Percentiles rank a stretch among this genome's conserved stretches.
Conservation (phyloP, 2,113 vertebrate genomes). For the Noturus placidus region DNA sequence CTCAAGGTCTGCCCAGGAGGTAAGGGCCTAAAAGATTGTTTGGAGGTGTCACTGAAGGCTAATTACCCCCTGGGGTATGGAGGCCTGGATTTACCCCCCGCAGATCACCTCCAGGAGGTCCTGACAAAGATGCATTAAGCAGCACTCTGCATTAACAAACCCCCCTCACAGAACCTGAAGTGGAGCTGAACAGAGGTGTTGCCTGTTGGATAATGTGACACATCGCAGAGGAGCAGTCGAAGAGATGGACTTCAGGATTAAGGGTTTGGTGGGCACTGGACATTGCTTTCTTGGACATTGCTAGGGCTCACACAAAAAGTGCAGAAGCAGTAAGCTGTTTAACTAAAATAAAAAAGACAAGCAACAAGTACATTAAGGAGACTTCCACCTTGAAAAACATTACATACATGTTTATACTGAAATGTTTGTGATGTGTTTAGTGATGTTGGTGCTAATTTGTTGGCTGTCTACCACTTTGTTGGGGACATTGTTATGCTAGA, state of each 20-base stretch:
- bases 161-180: slow-evolving; percentile 14
- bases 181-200: slow-evolving; percentile 13
- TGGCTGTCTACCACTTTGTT: neutral
- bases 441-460: neutral
- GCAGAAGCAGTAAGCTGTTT: neutral
- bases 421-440: neutral
- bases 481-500: neutral
- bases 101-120: slow-evolving; percentile 50
- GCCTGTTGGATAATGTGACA: neutral
- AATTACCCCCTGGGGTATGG: slow-evolving; percentile 57
- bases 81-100: slow-evolving; percentile 56
- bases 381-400: neutral
- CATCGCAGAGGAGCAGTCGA: slow-evolving; percentile 51
- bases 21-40: slow-evolving; percentile 47
- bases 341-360: neutral
- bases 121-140: slow-evolving; percentile 61
- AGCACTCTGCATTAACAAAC: slow-evolving; percentile 43
- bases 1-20: slow-evolving; percentile 48
- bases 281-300: neutral
- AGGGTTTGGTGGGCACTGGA: neutral
- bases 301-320: neutral
- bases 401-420: neutral
- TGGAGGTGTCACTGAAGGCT: slow-evolving; percentile 60
- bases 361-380: neutral
- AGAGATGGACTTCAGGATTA: slow-evolving; percentile 25